Conservation (phyloP, 2,888 invertebrate species). For the Phanerotoma sp. region DNA sequence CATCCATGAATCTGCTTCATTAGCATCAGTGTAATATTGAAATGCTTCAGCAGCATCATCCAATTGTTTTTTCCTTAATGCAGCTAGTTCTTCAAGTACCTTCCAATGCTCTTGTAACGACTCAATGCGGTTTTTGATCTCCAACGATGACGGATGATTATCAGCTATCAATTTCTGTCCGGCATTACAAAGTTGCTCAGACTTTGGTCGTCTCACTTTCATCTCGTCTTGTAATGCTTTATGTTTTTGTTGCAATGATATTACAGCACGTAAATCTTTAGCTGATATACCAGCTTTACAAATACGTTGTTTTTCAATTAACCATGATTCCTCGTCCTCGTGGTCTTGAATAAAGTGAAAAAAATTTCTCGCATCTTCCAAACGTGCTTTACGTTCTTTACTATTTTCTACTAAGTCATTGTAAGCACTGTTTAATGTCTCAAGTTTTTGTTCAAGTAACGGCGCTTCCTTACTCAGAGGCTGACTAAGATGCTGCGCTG, state of each 20-base stretch:
- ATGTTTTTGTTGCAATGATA: constrained; percentile 89
- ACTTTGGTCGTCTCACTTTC: constrained; percentile 72
- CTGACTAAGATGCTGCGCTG: constrained; percentile 48
- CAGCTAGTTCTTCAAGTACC: constrained; percentile 80
- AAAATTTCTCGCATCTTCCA: constrained; percentile 91
- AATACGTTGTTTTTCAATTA: constrained; percentile 90
- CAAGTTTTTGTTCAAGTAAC: constrained; percentile 70
- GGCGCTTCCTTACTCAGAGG: constrained; percentile 54
- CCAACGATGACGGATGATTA: constrained; percentile 77
- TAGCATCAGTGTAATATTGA: constrained; percentile 96
- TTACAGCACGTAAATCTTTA: constrained; percentile 88
- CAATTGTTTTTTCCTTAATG: constrained; percentile 71
- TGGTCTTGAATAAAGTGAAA: constrained; percentile 96
- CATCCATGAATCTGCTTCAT: constrained; percentile 97
- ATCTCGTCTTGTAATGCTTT: constrained; percentile 89
- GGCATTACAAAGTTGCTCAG: constrained; percentile 68
- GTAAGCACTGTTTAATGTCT: constrained; percentile 76
- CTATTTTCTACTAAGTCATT: constrained; percentile 73
- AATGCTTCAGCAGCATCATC: constrained; percentile 91
- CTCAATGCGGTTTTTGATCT: constrained; percentile 79
- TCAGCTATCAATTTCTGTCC: constrained; percentile 77
- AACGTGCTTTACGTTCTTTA: constrained; percentile 74
- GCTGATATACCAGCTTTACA: constrained; percentile 92
- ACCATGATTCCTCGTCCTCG: constrained; percentile 97
- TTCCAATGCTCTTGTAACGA: constrained; percentile 86